These are phyloP conservation scores for Salmo trutta DNA, from an alignment of 2,797 vertebrate species.

Conservation along the genomic window DNA sequence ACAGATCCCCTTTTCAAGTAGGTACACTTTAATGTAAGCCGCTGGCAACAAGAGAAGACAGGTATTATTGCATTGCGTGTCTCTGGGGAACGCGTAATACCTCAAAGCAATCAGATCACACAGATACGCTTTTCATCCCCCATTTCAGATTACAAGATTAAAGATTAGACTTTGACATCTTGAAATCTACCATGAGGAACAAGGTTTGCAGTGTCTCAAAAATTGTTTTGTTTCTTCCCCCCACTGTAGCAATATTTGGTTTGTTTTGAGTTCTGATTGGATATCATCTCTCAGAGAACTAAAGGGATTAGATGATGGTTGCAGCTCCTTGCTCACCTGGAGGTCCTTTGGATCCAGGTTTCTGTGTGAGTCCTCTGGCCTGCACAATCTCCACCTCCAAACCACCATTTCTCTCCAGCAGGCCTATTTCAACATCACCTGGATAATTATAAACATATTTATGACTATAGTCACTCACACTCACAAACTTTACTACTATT, in stretches of 20 bases:
- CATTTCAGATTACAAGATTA: constrained; percentile 21
- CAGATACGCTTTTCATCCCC: constrained; percentile 12
- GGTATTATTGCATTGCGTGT: not conserved
- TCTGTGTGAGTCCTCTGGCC: constrained; percentile 92
- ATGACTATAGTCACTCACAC: not conserved
- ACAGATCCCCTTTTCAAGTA: constrained; percentile 92
- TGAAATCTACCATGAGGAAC: constrained; percentile 16
- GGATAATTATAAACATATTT: constrained; percentile 29
- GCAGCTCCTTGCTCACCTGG: constrained; percentile 78
- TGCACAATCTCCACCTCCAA: constrained; percentile 98
- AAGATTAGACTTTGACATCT: not conserved
- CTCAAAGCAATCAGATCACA: not conserved
- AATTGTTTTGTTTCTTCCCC: not conserved
- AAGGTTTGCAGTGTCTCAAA: not conserved
- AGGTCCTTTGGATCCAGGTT: constrained; percentile 92
- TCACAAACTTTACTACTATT: not conserved
- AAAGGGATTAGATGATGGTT: not conserved
- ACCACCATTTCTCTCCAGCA: constrained; percentile 92
- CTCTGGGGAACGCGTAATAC: not conserved
- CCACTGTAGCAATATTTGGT: not conserved
- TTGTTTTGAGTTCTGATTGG: not conserved
- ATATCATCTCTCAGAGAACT: not conserved
- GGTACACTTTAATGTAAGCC: constrained; percentile 97
- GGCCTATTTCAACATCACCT: constrained; percentile 96
- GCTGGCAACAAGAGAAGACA: constrained; percentile 72